Evolutionary conservation across 2,113 vertebrate species (phyloP).

Genomic region (Dolichallabes microphthalmus): DNA sequence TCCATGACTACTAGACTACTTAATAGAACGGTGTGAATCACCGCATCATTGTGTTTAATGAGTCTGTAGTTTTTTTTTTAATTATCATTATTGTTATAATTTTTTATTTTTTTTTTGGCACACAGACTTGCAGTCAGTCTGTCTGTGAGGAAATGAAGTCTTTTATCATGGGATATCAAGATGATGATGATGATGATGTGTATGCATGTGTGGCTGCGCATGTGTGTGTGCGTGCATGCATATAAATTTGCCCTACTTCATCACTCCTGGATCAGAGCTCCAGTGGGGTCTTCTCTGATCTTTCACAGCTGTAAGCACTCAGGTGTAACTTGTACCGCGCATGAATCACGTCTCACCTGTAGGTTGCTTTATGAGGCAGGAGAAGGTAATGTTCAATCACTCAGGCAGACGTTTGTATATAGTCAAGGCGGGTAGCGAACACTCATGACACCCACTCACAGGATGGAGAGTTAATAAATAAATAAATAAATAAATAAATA

Average conservation of each 20-base stretch:
- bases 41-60: constrained; percentile 51
- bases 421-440: constrained; percentile 44
- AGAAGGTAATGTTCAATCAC: constrained; percentile 42
- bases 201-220: background rate
- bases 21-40: constrained; percentile 46
- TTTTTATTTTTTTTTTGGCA: constrained; percentile 18
- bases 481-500: no score
- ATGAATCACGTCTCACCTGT: constrained; percentile 48
- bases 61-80: constrained; percentile 31
- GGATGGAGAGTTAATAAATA: constrained; percentile 3
- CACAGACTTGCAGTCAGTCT: constrained; percentile 34
- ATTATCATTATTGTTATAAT: background rate
- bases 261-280: background rate
- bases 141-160: constrained; percentile 42
- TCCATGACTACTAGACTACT: constrained; percentile 51
- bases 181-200: background rate
- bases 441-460: constrained; percentile 40
- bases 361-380: constrained; percentile 44
- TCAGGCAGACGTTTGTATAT: constrained; percentile 43
- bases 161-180: constrained; percentile 12
- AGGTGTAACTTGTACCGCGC: constrained; percentile 44
- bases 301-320: constrained; percentile 35
- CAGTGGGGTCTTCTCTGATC: constrained; percentile 21
- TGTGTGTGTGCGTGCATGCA: background rate
- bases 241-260: background rate